Evolutionary conservation across 2,888 invertebrate genomes (phyloP).

Genomic region (Aquatica leii): DNA sequence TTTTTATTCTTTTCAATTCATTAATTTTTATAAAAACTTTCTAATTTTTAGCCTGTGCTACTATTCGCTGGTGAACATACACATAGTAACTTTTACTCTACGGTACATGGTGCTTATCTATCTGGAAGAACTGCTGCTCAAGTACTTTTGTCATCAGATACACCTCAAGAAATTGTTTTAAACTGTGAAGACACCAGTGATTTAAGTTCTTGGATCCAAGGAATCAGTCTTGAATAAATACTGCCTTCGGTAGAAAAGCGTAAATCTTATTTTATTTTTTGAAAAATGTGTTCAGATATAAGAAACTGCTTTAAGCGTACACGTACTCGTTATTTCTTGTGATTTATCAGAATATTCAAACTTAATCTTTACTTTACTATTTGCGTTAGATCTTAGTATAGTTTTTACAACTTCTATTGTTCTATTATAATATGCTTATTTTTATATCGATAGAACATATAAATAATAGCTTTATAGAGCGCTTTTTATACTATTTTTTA

Average conservation of each 20-base stretch:
- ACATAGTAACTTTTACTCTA: slow-evolving; percentile 93
- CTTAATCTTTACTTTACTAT: too few relatives aligned
- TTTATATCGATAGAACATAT: too few relatives aligned
- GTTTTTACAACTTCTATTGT: too few relatives aligned
- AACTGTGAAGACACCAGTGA: slow-evolving; percentile 82
- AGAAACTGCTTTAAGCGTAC: too few relatives aligned
- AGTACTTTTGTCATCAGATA: slow-evolving; percentile 70
- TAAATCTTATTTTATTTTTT: not conserved
- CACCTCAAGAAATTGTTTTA: slow-evolving; percentile 69
- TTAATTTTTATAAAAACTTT: too few relatives aligned
- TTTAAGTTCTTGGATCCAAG: slow-evolving; percentile 88
- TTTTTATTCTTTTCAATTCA: too few relatives aligned
- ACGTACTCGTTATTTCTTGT: not conserved
- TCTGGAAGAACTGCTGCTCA: slow-evolving; percentile 86
- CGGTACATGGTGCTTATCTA: slow-evolving; percentile 92
- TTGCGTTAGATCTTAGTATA: too few relatives aligned
- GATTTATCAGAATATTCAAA: not conserved
- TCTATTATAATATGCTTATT: too few relatives aligned
- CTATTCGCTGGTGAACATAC: slow-evolving; percentile 96
- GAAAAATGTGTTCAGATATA: not conserved
- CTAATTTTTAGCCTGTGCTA: slow-evolving; percentile 74
- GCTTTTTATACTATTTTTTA: too few relatives aligned
- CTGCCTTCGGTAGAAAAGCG: slow-evolving; percentile 11
- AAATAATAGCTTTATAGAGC: too few relatives aligned
- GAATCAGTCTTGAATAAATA: slow-evolving; percentile 76